Conservation (phyloP, 2,797 vertebrate species). For the Todus mexicanus region DNA sequence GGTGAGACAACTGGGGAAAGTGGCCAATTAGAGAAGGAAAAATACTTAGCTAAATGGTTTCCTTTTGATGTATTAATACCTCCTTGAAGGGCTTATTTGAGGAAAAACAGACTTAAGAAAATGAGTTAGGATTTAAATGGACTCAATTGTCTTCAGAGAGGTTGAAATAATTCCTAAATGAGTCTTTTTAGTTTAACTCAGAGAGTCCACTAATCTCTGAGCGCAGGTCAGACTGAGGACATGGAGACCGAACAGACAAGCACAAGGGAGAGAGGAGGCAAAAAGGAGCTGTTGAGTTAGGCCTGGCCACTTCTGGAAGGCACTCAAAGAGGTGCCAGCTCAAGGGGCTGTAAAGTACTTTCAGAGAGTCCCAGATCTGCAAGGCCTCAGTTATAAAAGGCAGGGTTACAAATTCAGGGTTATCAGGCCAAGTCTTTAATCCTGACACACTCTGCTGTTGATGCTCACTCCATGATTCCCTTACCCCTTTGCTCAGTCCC, state of each 20-base stretch:
- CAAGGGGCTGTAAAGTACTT: neutral
- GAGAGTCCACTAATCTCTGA: constrained; percentile 9
- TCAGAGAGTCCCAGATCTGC: neutral
- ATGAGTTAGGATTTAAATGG: constrained; percentile 38
- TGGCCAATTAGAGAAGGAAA: neutral
- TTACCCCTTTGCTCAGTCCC: neutral
- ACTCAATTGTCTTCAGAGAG: constrained; percentile 41
- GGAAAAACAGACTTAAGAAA: constrained; percentile 47
- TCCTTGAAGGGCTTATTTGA: constrained; percentile 33
- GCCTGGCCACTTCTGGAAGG: neutral
- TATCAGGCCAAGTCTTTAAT: neutral
- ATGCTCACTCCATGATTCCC: neutral
- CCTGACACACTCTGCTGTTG: neutral
- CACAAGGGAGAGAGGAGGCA: neutral
- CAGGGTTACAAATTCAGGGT: neutral
- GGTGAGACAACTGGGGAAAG: neutral
- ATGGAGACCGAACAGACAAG: neutral
- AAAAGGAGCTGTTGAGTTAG: neutral
- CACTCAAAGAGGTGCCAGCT: neutral
- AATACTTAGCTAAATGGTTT: neutral
- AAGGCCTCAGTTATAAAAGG: neutral
- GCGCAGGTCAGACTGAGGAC: constrained; percentile 16
- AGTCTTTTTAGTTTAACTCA: neutral
- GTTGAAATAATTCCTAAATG: constrained; percentile 38
- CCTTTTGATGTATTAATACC: constrained; percentile 41